These are phyloP conservation scores for Dyspetes luteomarginatus DNA, from an alignment of 2,888 invertebrate genomes.

Conservation along the genomic window DNA sequence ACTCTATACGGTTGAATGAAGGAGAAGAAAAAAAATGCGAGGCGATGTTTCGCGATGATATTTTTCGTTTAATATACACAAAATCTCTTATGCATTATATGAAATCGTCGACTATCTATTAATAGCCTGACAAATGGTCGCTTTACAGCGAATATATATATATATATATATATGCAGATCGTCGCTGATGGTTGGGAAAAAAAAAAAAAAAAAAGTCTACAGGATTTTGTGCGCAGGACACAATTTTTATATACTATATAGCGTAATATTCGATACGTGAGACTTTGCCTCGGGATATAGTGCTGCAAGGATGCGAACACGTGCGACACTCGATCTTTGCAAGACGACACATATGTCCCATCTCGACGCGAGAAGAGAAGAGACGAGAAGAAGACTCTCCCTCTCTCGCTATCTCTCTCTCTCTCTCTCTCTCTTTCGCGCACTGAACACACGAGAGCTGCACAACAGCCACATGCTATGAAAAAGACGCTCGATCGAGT, in stretches of 20 bases:
- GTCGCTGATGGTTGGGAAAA: not conserved
- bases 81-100: not conserved
- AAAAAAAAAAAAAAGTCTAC: slow-evolving; percentile 17
- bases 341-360: slow-evolving; percentile 44
- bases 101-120: not conserved
- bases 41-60: not conserved
- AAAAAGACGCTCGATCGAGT: slow-evolving; percentile 47
- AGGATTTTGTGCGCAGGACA: not conserved
- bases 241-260: not conserved
- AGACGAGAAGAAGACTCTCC: slow-evolving; percentile 24
- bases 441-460: not conserved
- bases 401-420: slow-evolving; percentile 22
- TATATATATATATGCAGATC: not conserved
- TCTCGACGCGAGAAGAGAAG: not conserved
- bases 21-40: not conserved
- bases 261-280: slow-evolving; percentile 2
- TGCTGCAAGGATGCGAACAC: slow-evolving; percentile 37
- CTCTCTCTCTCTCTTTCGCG: too few species aligned
- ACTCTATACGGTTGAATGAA: slow-evolving; percentile 1
- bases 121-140: not conserved
- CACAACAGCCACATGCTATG: slow-evolving; percentile 38
- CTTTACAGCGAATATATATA: not conserved
- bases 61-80: not conserved
- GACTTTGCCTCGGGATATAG: slow-evolving; percentile 12
- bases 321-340: slow-evolving; percentile 57